Evolutionary conservation across 2,797 vertebrate species (phyloP), one percentile per base, ranked within the genome.

Genomic region (Galagoides demidoff): DNA sequence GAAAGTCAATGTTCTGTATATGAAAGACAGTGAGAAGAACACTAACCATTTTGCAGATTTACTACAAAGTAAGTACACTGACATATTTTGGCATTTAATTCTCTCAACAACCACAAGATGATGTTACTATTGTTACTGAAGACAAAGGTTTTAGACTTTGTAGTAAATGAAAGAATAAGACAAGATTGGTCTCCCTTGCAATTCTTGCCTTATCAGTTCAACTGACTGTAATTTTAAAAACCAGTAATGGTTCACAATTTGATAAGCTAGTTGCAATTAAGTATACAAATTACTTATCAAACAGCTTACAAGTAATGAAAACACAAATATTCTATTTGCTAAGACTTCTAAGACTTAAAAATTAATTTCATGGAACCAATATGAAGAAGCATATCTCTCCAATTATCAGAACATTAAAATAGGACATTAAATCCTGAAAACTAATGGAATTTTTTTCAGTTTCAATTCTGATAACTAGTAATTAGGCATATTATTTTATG

Each of bases 381-480:
- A 66, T 31, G 37, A 85, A 83, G 31, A 95, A 59, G 49, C 7
- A 7, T 43, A 43, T 43, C 39, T 43, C 39, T 43, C 39, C 39
- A 43, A 96, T 84, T 91, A 74, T 20, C 73, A 86, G 96, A 93
- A 63, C 63, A 37, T 81, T 84, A 94, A 89, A 96, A 37, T 85
- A 90, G 5, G 79, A 84, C 70, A 84, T 63, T 23, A 94, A 78
- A 92, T 90, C 76, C 91, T 95, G 37, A 95, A 94, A 95, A 92
- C 7, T 34, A 59, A 73, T 81, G 76, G n/a, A 68, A 31, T 25
- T 86, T 81, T 91, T 92, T 90, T 74, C 37, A 85, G 27, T 82
- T 96, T 93, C 84, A 85, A 81, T 45, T 93, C 89, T 82, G 70
- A 96, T 81, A 29, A 77, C 61, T 77, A 95, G 73, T 55, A 93